Evolutionary conservation across 2,888 invertebrate species (phyloP), one percentile per base, ranked within the genome.

Genomic region (Leucophenga maculata): DNA sequence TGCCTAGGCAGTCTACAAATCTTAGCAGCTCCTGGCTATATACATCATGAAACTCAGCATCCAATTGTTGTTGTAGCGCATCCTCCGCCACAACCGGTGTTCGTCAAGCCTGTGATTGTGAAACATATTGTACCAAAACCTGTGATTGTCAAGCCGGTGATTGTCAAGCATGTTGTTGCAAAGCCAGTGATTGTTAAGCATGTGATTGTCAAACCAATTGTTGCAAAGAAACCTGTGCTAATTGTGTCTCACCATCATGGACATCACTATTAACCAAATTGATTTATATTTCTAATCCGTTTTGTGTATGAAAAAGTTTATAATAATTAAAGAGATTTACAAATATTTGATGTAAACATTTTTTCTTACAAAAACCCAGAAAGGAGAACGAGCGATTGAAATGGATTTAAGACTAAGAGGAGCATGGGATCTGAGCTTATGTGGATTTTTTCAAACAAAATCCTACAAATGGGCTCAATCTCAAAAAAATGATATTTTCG

Each of bases 131-230:
- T n/a, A n/a, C 46, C 46, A 13, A n/a, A 46, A n/a, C n/a, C n/a
- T n/a, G 59, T 59, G 6, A 59, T 60, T 39, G 39, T 18, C 8
- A 60, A 60, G 60, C 60, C 60, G 16, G 60, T 60, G 22, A 39
- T 60, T 32, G 60, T 60, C 2, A 60, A 60, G 6, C 60, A 32
- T 60, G 60, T 60, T 16, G 39, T 60, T 9, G 39, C 16, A 9
- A 60, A 60, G 13, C 60, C 32, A 16, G 60, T 60, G 39, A 44
- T 60, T 20, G 20, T 39, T n/a, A 60, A 60, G 20, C 60, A 31
- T 9, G 39, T 60, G 9, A 31, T 59, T 14, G 59, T 26, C 4
- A 59, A 55, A 20, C 55, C 16, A 20, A 20, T 55, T n/a, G 22
- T 57, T 13, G 57, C n/a, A n/a, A 50, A 60, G 60, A 60, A 60